Base-by-base conservation (phyloP, 2,797 vertebrate genomes). In the Setipinna tenuifilis region DNA sequence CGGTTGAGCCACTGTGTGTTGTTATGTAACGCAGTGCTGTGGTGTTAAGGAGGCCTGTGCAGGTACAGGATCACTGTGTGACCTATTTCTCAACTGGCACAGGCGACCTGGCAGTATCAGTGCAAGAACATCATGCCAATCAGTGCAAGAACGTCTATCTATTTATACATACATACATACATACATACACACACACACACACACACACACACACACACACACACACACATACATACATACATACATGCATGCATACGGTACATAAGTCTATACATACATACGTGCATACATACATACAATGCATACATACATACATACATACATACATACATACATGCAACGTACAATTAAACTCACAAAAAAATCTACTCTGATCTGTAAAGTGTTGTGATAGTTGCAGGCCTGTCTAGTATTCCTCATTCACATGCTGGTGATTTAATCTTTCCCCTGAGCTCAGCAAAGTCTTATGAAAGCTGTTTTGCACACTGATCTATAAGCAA, bases 241-340 rank as follows among this genome's bases (percentile, higher is more conserved):
- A 41, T 31, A 75, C 68, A 75, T 6, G 82, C 80, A 75, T 82
- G 61, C 83, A 87, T 86, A 88, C 89, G 92, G n/a, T n/a, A n/a
- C n/a, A n/a, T n/a, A n/a, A n/a, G n/a, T n/a, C 78, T 68, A 83
- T 6, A 84, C 80, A 75, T 82, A 75, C 83, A 87, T 86, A 88
- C 89, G 92, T 92, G 93, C 87, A 91, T 31, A 84, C 82, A 85
- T 14, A 54, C 50, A 54, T 54, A 14, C 50, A 48, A 54, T 54
- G 1, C 50, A 54, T 14, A 54, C 50, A 54, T 54, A 14, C 14
- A 54, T 14, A 54, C 7, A 54, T 54, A 54, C 50, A 54, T 54
- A 54, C 14, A 54, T 14, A 54, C 50, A 54, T 14, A 54, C 50
- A 54, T 54, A 14, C 50, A 54, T 9, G 50, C 50, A 54, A 10